Percentiles rank a stretch among this genome's conserved stretches.
These are phyloP conservation scores for Colossoma macropomum DNA, from an alignment of 2,113 vertebrate genomes.

Conservation along the genomic window DNA sequence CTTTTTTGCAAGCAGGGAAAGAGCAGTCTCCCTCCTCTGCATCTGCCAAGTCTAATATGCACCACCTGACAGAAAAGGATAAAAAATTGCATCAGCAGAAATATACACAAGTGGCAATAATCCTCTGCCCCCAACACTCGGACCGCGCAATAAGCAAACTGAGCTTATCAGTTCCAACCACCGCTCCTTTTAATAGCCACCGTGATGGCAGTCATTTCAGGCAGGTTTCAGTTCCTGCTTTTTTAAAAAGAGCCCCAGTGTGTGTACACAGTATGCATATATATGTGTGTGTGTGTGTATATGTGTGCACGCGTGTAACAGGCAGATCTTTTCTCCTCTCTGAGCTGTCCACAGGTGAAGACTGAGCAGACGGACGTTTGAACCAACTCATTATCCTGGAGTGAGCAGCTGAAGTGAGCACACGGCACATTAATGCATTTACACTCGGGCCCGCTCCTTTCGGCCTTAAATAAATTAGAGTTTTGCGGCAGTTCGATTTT, in stretches of 20 bases:
- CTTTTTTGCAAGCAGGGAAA: slow-evolving; percentile 68
- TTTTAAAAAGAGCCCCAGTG: slow-evolving; percentile 57
- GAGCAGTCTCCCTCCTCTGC: slow-evolving; percentile 70
- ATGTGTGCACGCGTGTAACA: slow-evolving; percentile 36
- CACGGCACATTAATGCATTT: slow-evolving; percentile 36
- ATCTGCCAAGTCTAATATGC: slow-evolving; percentile 74
- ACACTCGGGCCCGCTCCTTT: slow-evolving; percentile 35
- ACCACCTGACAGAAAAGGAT: slow-evolving; percentile 77
- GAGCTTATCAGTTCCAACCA: slow-evolving; percentile 78
- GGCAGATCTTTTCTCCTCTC: slow-evolving; percentile 16
- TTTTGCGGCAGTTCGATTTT: slow-evolving; percentile 47
- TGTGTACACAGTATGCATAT: slow-evolving; percentile 30
- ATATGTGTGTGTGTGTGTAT: slow-evolving; percentile 37
- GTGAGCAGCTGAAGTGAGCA: slow-evolving; percentile 36
- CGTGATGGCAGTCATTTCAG: slow-evolving; percentile 62
- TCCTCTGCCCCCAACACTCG: slow-evolving; percentile 71
- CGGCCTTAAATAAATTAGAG: slow-evolving; percentile 42
- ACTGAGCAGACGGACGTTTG: slow-evolving; percentile 26
- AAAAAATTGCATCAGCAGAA: slow-evolving; percentile 81
- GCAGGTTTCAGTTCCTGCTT: slow-evolving; percentile 71
- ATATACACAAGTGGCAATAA: slow-evolving; percentile 78
- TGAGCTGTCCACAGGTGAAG: slow-evolving; percentile 26
- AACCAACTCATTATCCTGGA: slow-evolving; percentile 43
- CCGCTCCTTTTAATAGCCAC: slow-evolving; percentile 76
- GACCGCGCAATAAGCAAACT: slow-evolving; percentile 72